A percentile compares a stretch with the other conserved stretches of the same genome.
Conservation (phyloP, 2,888 invertebrate genomes). For the Pyrrhia umbra region DNA sequence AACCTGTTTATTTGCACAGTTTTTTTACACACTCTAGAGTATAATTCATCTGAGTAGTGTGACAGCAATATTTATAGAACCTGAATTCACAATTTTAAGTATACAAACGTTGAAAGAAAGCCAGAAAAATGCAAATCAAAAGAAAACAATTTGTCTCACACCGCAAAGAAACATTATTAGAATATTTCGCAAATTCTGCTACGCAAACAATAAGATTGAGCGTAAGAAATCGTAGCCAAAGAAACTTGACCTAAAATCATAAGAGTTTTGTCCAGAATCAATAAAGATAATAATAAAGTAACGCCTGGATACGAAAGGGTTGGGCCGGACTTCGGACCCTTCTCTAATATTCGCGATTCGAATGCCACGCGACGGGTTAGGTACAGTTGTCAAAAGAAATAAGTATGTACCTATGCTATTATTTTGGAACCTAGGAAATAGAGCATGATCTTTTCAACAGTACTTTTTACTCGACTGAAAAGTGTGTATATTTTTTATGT, state of each 20-base stretch:
- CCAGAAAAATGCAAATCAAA: not conserved
- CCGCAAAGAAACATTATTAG: slow-evolving; percentile 23
- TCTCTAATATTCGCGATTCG: slow-evolving; percentile 57
- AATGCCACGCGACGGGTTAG: slow-evolving; percentile 46
- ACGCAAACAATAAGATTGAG: slow-evolving; percentile 42
- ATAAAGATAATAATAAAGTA: slow-evolving; percentile 59
- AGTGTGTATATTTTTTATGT: too few species aligned
- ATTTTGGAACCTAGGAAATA: not conserved
- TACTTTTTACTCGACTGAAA: too few species aligned
- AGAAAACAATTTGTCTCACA: slow-evolving; percentile 17
- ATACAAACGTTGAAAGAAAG: not conserved
- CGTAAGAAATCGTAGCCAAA: slow-evolving; percentile 32
- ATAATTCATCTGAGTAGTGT: not conserved
- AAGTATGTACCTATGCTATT: not conserved
- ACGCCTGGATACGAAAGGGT: slow-evolving; percentile 46
- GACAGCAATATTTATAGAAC: not conserved
- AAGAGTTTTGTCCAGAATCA: slow-evolving; percentile 54
- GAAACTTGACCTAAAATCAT: slow-evolving; percentile 45
- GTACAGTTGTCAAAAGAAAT: slow-evolving; percentile 21
- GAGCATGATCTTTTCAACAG: not conserved
- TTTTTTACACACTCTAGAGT: not conserved
- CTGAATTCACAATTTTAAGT: not conserved
- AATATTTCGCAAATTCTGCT: slow-evolving; percentile 37
- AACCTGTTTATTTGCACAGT: not conserved
- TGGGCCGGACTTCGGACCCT: slow-evolving; percentile 49